Conservation (phyloP, 2,888 invertebrate genomes). For the Acheta domesticus region DNA sequence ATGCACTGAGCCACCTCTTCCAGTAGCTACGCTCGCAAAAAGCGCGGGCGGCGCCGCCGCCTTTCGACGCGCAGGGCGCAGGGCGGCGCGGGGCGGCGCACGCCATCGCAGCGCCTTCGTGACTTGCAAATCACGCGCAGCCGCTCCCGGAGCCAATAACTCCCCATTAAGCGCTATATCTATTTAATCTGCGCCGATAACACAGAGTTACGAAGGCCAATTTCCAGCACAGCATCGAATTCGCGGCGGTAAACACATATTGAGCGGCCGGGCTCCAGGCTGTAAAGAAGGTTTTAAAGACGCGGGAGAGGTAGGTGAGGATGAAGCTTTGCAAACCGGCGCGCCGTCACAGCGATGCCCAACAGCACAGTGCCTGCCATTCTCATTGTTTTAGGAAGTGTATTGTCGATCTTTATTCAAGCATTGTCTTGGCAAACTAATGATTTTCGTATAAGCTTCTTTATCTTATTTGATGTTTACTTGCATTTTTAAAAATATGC, state of each 20-base stretch:
- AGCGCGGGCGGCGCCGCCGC: too few species aligned
- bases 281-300: neutral
- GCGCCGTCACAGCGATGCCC: too few species aligned
- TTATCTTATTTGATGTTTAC: too few species aligned
- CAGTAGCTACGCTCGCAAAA: too few species aligned
- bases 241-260: neutral
- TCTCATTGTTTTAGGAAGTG: too few species aligned
- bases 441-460: too few species aligned
- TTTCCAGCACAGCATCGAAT: neutral
- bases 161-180: neutral
- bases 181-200: conserved; percentile 3
- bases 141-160: neutral
- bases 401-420: too few species aligned
- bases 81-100: neutral
- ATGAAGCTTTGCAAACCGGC: neutral
- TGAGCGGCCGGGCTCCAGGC: neutral
- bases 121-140: neutral
- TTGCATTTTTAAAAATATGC: too few species aligned
- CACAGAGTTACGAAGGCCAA: conserved; percentile 7
- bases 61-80: too few species aligned
- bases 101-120: neutral
- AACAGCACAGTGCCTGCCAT: too few species aligned
- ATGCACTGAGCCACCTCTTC: too few species aligned
- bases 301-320: neutral
- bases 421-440: too few species aligned